phyloP scores from a whole-genome alignment of 1,140 invertebrate species.

The Zaprionus capensis region DNA sequence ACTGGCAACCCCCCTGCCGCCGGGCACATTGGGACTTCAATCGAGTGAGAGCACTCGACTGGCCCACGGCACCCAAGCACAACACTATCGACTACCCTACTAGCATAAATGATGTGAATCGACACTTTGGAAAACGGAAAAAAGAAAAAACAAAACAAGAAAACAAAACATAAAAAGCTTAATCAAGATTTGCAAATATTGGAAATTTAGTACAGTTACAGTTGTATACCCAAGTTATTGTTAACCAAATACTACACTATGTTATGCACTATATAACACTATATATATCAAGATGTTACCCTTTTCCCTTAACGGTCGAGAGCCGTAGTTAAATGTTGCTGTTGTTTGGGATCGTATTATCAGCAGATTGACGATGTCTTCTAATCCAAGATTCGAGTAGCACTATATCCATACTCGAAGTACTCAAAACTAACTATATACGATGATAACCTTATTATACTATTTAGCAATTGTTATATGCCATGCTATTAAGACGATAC shows the following conservation, averaged over 20 bases:
- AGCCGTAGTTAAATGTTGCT: constrained; percentile 78
- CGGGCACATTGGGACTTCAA: background rate
- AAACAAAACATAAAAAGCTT: constrained; percentile 19
- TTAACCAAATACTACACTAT: background rate
- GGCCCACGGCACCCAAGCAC: background rate
- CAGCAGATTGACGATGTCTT: constrained; percentile 55
- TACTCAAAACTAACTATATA: constrained; percentile 40
- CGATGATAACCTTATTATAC: constrained; percentile 32
- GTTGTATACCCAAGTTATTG: constrained; percentile 20
- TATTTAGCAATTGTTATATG: constrained; percentile 26
- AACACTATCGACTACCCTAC: constrained; percentile 58
- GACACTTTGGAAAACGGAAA: constrained; percentile 25
- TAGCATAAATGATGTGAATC: constrained; percentile 62
- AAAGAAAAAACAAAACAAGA: background rate
- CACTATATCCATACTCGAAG: constrained; percentile 39
- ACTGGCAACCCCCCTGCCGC: background rate
- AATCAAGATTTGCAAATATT: background rate
- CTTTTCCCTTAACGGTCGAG: constrained; percentile 14
- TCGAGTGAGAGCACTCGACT: constrained; percentile 2
- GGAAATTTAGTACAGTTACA: constrained; percentile 37
- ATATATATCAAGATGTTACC: constrained; percentile 19
- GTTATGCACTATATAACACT: constrained; percentile 13
- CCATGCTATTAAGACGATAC: constrained; percentile 54
- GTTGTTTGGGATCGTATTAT: constrained; percentile 83
- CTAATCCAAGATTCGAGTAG: constrained; percentile 52